Evolutionary conservation across 2,113 vertebrate species (phyloP).

Genomic region (Passer montanus): DNA sequence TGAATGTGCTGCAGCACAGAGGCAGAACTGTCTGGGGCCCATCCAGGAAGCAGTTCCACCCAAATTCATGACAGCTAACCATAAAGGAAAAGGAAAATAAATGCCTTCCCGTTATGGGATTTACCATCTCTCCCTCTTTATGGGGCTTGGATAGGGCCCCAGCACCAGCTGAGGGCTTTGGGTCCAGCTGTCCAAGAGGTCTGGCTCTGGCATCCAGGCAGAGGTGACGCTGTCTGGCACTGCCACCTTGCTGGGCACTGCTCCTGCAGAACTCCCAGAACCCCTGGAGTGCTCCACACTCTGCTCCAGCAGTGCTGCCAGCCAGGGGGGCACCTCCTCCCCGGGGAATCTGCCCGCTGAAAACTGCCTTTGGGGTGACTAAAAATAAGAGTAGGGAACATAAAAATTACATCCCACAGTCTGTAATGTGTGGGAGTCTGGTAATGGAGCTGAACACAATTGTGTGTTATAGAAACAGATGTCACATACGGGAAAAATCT

Average conservation of each 20-base stretch:
- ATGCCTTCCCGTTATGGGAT: background rate
- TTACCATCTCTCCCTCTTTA: background rate
- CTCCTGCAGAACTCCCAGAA: background rate
- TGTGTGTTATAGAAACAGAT: rapidly evolving
- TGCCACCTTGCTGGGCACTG: rapidly evolving
- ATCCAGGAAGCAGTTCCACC: background rate
- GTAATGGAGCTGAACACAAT: background rate
- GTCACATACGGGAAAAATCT: background rate
- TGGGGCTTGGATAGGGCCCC: background rate
- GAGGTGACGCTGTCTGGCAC: background rate
- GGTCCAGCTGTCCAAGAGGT: background rate
- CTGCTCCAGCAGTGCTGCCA: rapidly evolving
- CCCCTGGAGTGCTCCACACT: rapidly evolving
- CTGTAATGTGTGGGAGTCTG: rapidly evolving
- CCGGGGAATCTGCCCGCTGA: rapidly evolving
- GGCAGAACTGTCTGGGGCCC: background rate
- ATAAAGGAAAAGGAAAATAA: background rate
- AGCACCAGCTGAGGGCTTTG: background rate
- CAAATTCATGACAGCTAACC: background rate
- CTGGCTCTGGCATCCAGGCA: background rate
- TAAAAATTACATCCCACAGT: background rate
- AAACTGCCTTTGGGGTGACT: background rate
- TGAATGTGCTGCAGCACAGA: background rate
- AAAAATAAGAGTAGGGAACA: background rate
- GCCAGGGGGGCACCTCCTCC: background rate